Percentiles rank a stretch among this genome's conserved stretches.
Conservation (phyloP, 2,888 invertebrate species). For the Lissocephala sabroskyi region DNA sequence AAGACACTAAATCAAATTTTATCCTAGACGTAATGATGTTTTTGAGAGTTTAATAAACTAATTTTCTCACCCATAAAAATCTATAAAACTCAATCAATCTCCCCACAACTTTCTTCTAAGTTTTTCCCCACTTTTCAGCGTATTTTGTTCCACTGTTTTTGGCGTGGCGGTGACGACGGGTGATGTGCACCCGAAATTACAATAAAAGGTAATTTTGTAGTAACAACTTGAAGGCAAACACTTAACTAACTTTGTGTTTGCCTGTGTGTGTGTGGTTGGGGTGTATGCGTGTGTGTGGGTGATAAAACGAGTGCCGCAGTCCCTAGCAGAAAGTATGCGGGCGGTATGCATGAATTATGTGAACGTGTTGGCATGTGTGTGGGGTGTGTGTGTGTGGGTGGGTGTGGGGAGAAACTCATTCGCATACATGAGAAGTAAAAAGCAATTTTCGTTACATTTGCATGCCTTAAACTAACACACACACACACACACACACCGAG, state of each 20-base stretch:
- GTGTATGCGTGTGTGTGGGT: slow-evolving; percentile 6
- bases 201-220: slow-evolving; percentile 60
- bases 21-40: no score
- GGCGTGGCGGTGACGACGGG: no score
- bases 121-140: no score
- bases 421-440: slow-evolving; percentile 54
- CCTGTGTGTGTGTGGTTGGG: slow-evolving; percentile 9
- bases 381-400: slow-evolving; percentile 9
- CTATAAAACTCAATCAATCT: no score
- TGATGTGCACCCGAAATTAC: slow-evolving; percentile 37
- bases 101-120: no score
- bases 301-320: background rate
- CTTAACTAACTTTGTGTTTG: slow-evolving; percentile 45
- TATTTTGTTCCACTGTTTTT: no score
- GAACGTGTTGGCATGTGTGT: background rate
- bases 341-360: background rate
- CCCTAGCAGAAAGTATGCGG: background rate
- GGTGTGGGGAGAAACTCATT: slow-evolving; percentile 34
- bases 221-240: slow-evolving; percentile 58
- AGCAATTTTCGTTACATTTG: slow-evolving; percentile 66
- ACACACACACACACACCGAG: slow-evolving; percentile 11
- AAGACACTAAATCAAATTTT: no score
- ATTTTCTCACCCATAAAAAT: no score
- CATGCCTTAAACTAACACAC: slow-evolving; percentile 58
- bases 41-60: no score